Percentiles rank a stretch among this genome's conserved stretches.
These are phyloP conservation scores for Trichomycterus rosablanca DNA, from an alignment of 2,113 vertebrate genomes.

Conservation along the genomic window DNA sequence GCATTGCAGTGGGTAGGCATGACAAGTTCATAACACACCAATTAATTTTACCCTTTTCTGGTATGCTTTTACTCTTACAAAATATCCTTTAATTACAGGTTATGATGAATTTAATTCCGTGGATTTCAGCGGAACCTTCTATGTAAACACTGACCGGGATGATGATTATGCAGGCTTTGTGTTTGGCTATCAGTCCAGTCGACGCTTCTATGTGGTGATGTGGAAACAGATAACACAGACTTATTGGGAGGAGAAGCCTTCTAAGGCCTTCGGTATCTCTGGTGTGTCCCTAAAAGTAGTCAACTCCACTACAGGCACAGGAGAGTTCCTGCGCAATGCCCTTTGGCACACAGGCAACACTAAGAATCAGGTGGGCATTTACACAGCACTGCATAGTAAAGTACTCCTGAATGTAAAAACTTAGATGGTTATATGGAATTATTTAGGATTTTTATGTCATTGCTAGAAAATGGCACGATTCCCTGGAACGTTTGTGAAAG, in stretches of 20 bases:
- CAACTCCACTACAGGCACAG: slow-evolving; percentile 88
- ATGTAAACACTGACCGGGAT: slow-evolving; percentile 92
- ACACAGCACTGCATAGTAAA: not conserved
- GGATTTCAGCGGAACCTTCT: slow-evolving; percentile 95
- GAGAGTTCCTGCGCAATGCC: slow-evolving; percentile 87
- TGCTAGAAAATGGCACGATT: no score
- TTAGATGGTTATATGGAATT: not conserved
- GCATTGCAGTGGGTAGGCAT: slow-evolving; percentile 90
- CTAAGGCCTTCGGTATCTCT: slow-evolving; percentile 85
- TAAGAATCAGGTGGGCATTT: slow-evolving; percentile 77
- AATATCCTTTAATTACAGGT: slow-evolving; percentile 59
- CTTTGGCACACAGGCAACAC: slow-evolving; percentile 97
- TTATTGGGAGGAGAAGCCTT: slow-evolving; percentile 93
- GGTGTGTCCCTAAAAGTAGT: slow-evolving; percentile 95
- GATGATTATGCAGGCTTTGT: slow-evolving; percentile 94
- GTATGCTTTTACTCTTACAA: not conserved
- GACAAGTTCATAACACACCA: not conserved
- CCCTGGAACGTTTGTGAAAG: no score
- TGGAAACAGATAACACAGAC: slow-evolving; percentile 98
- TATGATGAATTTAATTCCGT: slow-evolving; percentile 89
- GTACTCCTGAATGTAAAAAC: not conserved
- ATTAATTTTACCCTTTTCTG: not conserved
- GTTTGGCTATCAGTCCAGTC: slow-evolving; percentile 94
- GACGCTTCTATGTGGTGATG: slow-evolving; percentile 94
- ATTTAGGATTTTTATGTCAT: no score